phyloP scores from a whole-genome alignment of 2,797 vertebrate genomes.

The Anomalospiza imberbis region DNA sequence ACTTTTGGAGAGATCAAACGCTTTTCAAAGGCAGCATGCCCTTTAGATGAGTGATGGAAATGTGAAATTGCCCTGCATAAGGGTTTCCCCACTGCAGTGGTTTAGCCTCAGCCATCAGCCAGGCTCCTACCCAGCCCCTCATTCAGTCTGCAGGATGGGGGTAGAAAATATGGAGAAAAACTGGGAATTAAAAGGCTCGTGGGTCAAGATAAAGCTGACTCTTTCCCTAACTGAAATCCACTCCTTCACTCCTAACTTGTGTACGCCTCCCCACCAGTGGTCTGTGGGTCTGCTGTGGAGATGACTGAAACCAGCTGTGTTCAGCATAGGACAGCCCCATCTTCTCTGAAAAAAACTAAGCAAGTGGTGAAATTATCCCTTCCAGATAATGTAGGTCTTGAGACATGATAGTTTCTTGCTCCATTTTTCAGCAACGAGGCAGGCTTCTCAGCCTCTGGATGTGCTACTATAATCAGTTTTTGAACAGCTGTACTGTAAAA shows the following conservation, averaged over 20 bases:
- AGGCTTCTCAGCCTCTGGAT: background rate
- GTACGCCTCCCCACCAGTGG: background rate
- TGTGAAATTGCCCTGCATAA: background rate
- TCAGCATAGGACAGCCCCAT: background rate
- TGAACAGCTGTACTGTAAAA: background rate
- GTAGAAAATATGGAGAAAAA: background rate
- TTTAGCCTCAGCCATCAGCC: background rate
- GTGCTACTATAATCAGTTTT: background rate
- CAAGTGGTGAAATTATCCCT: background rate
- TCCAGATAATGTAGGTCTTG: background rate
- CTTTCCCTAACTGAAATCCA: background rate
- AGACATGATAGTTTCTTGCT: background rate
- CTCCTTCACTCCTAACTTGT: background rate
- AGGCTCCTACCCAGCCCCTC: background rate
- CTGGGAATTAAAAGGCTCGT: accelerated
- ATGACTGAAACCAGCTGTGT: background rate
- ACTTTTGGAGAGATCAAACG: background rate
- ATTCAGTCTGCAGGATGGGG: background rate
- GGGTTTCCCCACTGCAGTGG: background rate
- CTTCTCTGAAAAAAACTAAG: background rate
- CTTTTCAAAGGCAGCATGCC: background rate
- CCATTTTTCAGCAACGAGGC: background rate
- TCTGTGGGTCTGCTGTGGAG: background rate
- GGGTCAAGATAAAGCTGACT: background rate
- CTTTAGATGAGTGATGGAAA: background rate